Evolutionary conservation across 2,113 vertebrate species (phyloP), one percentile per base, ranked within the genome.

Genomic region (Chloroceryle aenea): DNA sequence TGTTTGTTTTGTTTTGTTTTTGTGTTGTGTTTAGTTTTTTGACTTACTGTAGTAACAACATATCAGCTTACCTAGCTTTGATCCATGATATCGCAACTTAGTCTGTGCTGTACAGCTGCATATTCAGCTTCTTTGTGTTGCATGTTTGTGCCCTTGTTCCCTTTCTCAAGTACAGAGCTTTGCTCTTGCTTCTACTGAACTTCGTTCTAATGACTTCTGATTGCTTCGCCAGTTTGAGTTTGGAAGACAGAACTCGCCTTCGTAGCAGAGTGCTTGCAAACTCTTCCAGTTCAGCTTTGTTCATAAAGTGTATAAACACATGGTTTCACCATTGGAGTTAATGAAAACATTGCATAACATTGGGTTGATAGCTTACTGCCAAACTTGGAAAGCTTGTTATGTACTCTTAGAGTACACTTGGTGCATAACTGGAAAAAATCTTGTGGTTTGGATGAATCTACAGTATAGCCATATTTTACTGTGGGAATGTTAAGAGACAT

Each of bases 311-410:
- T 94, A 92, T 95, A 97, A 96, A 97, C 94, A 97, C 34, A 1
- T 74, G 18, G 91, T 96, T 97, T 97, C 95, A 93, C 94, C 95
- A 96, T 92, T 80, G 3, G 50, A 91, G 59, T 95, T 96, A 95
- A 95, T 91, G 91, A 97, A 97, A 96, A 97, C 95, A 96, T 97
- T 97, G 96, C 95, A 86, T 92, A 97, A 97, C 75, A 80, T 89
- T 91, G 91, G 90, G 47, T 73, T 89, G 86, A 95, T 89, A 94
- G 89, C 69, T 85, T 56, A 34, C 89, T 96, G 94, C 95, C 95
- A 96, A 89, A 42, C 91, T 87, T 8, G 0, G 73, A 48, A 40
- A 56, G 84, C 69, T 96, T 64, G 80, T 94, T 93, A 14, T 85
- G 93, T 95, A 43, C 93, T 93, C 86, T 71, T 45, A 19, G 86